Conservation (phyloP, 2,888 invertebrate species). For the Mactromeris polynyma region DNA sequence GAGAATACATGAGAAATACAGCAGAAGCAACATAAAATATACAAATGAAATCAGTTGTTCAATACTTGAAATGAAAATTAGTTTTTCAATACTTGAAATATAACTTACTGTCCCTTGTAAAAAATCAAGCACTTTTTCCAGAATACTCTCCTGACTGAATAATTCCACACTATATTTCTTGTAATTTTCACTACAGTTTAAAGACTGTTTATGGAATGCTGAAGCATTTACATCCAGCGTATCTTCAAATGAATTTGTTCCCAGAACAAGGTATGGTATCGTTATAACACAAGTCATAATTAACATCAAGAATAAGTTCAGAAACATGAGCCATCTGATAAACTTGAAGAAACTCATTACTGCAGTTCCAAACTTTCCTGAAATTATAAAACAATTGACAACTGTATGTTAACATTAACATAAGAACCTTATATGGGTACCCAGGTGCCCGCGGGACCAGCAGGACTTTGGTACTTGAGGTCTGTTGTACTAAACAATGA, state of each 20-base stretch:
- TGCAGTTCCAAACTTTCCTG: constrained; percentile 84
- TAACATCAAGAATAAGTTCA: constrained; percentile 92
- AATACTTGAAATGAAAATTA: too few relatives aligned
- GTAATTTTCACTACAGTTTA: constrained; percentile 75
- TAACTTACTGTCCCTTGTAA: constrained; percentile 84
- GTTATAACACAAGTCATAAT: constrained; percentile 91
- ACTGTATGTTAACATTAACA: background rate
- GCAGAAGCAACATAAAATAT: too few relatives aligned
- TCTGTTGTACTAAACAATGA: too few relatives aligned
- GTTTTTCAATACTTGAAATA: background rate
- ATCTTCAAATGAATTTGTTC: constrained; percentile 53
- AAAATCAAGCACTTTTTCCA: constrained; percentile 78
- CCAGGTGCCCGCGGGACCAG: too few relatives aligned
- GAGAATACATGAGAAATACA: too few relatives aligned
- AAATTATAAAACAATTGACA: constrained; percentile 38
- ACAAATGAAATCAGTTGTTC: too few relatives aligned
- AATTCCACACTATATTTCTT: constrained; percentile 56
- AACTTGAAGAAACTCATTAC: constrained; percentile 92
- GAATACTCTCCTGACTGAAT: constrained; percentile 49
- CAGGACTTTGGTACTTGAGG: too few relatives aligned
- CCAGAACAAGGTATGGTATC: constrained; percentile 89
- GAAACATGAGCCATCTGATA: constrained; percentile 93
- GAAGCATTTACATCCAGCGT: constrained; percentile 54
- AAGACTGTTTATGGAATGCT: constrained; percentile 56
- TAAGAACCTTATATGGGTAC: too few relatives aligned